Percentiles rank a stretch among this genome's conserved stretches.
Conservation (phyloP, 2,797 vertebrate species). For the Cichlasoma orientale region DNA sequence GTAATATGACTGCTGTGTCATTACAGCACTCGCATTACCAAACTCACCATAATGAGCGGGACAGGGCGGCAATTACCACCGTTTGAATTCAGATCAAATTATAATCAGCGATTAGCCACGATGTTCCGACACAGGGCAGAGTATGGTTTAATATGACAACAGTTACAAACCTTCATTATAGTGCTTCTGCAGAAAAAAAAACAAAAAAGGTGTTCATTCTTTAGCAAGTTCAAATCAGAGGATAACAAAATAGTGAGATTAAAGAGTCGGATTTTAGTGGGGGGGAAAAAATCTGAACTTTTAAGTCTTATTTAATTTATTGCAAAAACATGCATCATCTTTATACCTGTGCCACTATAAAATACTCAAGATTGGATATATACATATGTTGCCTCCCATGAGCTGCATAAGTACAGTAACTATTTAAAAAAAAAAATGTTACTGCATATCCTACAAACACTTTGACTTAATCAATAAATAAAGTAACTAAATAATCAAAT, state of each 20-base stretch:
- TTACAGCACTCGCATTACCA: conserved; percentile 54
- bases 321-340: not conserved
- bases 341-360: not conserved
- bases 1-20: conserved; percentile 45
- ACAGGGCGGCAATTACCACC: conserved; percentile 65
- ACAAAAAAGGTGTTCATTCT: not conserved
- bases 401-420: not conserved
- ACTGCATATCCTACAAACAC: not conserved
- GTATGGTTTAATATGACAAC: conserved; percentile 44
- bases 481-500: not conserved
- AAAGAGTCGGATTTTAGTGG: not conserved
- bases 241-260: not conserved
- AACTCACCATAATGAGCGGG: conserved; percentile 54
- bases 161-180: conserved; percentile 22
- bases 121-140: conserved; percentile 40
- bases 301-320: not conserved
- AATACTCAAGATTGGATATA: no score
- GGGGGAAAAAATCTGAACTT: not conserved
- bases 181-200: not conserved
- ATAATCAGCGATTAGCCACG: conserved; percentile 57
- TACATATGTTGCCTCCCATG: no score
- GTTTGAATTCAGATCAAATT: conserved; percentile 68
- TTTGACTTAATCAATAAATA: not conserved
- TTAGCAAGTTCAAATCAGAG: not conserved
- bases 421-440: not conserved